Base-by-base conservation (phyloP, 2,797 vertebrate species). In the Gymnothorax reevesii region DNA sequence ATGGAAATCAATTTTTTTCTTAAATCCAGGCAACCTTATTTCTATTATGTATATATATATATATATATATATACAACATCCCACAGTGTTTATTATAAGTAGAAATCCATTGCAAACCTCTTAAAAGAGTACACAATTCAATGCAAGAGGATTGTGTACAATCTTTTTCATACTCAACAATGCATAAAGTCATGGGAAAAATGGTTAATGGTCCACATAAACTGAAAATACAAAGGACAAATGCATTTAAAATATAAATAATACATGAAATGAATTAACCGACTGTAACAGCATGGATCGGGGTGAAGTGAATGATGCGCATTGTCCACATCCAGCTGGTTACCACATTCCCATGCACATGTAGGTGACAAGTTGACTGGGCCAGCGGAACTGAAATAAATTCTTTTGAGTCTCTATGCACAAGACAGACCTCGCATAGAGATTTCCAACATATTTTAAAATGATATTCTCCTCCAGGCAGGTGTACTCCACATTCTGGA, bases 401-500 rank as follows among this genome's bases (percentile, higher is more conserved):
- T 49, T 75, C 49, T 15, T 22, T 54, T 17, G 42, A 79, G 95
- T 96, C 95, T 98, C 97, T 97, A 97, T 99, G 98, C 99, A 99
- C 97, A 97, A 94, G 94, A 92, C 95, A 95, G 95, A 95, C 96
- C 96, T 97, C 96, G 97, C 96, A 98, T 90, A 98, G 96, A 97
- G 95, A 95, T 93, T 95, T 96, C 96, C 95, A 94, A 96, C 95
- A 95, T 98, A 99, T 99, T 99, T 99, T 97, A 98, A 95, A 98
- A 99, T 99, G 98, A 99, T 99, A 99, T 98, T 98, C 97, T 95
- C 93, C 91, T 89, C 89, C 89, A 88, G 84, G 88, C 33, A 12
- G 91, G 83, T 85, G 83, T 87, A 82, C 71, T 57, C 86, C 80
- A 84, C 89, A 90, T 90, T 90, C 84, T 27, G n/a, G 22, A 8